These are phyloP conservation scores for Rhynchophorus ferrugineus DNA, from an alignment of 1,140 invertebrate species.

Conservation along the genomic window DNA sequence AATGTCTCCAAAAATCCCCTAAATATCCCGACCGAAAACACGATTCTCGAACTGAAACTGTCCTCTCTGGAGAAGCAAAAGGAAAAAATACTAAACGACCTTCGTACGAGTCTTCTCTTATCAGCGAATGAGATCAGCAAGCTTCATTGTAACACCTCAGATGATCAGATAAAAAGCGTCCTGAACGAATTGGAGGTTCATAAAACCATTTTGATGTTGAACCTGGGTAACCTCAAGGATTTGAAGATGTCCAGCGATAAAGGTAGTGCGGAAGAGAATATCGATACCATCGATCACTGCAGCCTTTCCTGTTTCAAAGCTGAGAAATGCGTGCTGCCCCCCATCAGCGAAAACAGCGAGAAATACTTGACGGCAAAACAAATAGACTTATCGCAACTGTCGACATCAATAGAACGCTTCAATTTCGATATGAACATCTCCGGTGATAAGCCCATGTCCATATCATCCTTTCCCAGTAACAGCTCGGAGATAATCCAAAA, in stretches of 20 bases:
- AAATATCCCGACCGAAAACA: slow-evolving; percentile 7
- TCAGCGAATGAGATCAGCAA: slow-evolving; percentile 10
- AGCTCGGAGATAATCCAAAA: slow-evolving; percentile 10
- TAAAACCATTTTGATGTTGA: slow-evolving; percentile 18
- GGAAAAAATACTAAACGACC: slow-evolving; percentile 5
- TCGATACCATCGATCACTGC: not conserved
- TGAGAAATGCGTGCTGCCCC: not conserved
- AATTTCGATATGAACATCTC: not conserved
- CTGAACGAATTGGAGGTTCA: slow-evolving; percentile 16
- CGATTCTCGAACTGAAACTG: slow-evolving; percentile 10
- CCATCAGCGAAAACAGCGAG: not conserved
- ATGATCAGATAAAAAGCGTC: slow-evolving; percentile 9
- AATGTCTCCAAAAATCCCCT: not conserved
- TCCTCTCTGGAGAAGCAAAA: slow-evolving; percentile 9
- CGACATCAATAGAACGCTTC: not conserved
- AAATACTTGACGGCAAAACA: not conserved
- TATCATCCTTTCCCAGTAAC: not conserved
- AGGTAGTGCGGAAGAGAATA: not conserved
- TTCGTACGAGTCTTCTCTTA: slow-evolving; percentile 6
- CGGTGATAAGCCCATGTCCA: not conserved
- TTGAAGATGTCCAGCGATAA: slow-evolving; percentile 3
- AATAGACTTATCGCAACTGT: not conserved
- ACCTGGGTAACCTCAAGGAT: slow-evolving; percentile 2
- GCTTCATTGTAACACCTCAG: slow-evolving; percentile 10
- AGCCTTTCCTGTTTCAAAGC: not conserved